Percentiles rank a stretch among this genome's conserved stretches.
phyloP scores from a whole-genome alignment of 2,888 invertebrate species.

The Stramonita haemastoma region DNA sequence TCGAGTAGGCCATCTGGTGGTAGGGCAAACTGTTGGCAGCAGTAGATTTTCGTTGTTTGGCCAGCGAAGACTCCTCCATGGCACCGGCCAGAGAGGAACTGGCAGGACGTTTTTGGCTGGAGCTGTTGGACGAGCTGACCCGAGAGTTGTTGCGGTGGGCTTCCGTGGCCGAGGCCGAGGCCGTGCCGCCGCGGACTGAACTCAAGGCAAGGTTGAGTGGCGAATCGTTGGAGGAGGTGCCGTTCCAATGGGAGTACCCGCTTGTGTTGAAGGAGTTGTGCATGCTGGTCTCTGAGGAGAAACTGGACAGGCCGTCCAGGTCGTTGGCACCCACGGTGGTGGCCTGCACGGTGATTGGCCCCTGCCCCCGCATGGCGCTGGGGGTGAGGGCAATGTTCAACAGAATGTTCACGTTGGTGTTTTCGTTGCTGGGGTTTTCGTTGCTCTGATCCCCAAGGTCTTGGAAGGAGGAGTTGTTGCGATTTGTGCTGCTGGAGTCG shows the following conservation, averaged over 20 bases:
- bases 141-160: background rate
- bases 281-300: background rate
- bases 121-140: background rate
- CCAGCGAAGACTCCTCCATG: background rate
- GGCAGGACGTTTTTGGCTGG: background rate
- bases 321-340: constrained; percentile 47
- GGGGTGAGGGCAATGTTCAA: constrained; percentile 55
- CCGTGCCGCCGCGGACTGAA: background rate
- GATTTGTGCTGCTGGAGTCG: constrained; percentile 39
- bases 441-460: constrained; percentile 19
- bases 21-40: background rate
- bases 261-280: background rate
- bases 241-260: background rate
- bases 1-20: constrained; percentile 1
- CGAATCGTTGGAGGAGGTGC: constrained; percentile 29
- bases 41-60: constrained; percentile 28
- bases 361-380: constrained; percentile 52
- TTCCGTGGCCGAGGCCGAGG: background rate
- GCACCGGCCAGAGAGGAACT: background rate
- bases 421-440: background rate
- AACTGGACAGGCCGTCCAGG: constrained; percentile 29
- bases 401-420: constrained; percentile 46
- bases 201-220: constrained; percentile 38
- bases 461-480: constrained; percentile 15
- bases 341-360: constrained; percentile 55